These are phyloP conservation scores for Numenius phaeopus DNA, from an alignment of 2,797 vertebrate genomes.

Conservation along the genomic window DNA sequence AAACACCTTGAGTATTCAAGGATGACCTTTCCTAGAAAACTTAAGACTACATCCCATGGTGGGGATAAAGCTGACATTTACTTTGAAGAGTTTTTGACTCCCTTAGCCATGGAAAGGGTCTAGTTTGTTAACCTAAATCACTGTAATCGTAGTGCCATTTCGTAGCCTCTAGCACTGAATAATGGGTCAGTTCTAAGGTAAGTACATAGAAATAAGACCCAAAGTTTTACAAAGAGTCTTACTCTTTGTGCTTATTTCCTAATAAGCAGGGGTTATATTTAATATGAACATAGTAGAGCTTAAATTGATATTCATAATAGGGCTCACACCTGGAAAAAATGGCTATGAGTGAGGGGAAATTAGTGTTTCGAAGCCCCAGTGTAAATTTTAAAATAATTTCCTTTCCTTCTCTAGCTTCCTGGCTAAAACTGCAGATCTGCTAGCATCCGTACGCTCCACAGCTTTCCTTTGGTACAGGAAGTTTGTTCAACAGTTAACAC, in stretches of 20 bases:
- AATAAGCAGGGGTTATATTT: not conserved
- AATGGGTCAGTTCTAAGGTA: not conserved
- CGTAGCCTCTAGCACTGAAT: not conserved
- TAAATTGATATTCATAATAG: not conserved
- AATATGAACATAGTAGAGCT: not conserved
- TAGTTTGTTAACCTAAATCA: not conserved
- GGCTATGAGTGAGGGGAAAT: not conserved
- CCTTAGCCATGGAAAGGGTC: not conserved
- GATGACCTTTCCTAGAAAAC: not conserved
- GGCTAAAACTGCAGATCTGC: not conserved
- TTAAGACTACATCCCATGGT: not conserved
- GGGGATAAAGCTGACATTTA: not conserved
- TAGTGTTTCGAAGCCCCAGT: not conserved
- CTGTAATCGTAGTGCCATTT: not conserved
- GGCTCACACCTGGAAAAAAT: not conserved
- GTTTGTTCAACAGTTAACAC: not conserved
- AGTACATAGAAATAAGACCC: not conserved
- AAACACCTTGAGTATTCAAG: not conserved
- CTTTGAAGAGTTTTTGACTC: not conserved
- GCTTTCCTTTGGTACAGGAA: not conserved
- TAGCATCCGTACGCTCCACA: not conserved
- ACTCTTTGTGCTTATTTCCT: not conserved
- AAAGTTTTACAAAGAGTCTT: not conserved
- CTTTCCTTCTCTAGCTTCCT: not conserved
- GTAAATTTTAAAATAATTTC: not conserved